Conservation (phyloP, 2,797 vertebrate species). For the Eospalax fontanierii region DNA sequence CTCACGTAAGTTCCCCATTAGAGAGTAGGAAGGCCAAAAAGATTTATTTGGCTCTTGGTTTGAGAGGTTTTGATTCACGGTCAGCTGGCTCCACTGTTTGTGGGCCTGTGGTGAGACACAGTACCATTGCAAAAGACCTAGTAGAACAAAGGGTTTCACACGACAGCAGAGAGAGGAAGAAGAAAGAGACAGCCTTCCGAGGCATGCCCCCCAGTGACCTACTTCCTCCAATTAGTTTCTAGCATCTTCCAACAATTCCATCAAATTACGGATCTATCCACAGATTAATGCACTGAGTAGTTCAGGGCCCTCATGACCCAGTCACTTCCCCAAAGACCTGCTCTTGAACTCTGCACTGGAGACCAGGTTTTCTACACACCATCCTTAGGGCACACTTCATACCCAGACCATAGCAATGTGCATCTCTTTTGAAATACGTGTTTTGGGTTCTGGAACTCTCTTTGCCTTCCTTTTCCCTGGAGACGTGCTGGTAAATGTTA, state of each 20-base stretch:
- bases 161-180: not conserved
- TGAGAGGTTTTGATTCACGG: not conserved
- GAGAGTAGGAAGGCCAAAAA: not conserved
- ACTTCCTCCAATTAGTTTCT: not conserved
- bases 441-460: not conserved
- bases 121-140: not conserved
- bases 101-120: not conserved
- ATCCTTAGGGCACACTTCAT: not conserved
- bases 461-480: not conserved
- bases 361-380: not conserved
- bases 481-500: not conserved
- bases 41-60: not conserved
- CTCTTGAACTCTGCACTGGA: not conserved
- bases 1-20: no score
- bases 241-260: not conserved
- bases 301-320: not conserved
- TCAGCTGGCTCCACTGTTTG: not conserved
- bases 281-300: not conserved
- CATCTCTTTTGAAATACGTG: not conserved
- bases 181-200: not conserved
- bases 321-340: not conserved
- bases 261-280: not conserved
- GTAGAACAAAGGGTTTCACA: no score
- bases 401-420: not conserved
- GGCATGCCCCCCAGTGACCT: not conserved